These are phyloP conservation scores for Pristionchus mayeri DNA, from an alignment of 2,888 invertebrate genomes.

Conservation along the genomic window DNA sequence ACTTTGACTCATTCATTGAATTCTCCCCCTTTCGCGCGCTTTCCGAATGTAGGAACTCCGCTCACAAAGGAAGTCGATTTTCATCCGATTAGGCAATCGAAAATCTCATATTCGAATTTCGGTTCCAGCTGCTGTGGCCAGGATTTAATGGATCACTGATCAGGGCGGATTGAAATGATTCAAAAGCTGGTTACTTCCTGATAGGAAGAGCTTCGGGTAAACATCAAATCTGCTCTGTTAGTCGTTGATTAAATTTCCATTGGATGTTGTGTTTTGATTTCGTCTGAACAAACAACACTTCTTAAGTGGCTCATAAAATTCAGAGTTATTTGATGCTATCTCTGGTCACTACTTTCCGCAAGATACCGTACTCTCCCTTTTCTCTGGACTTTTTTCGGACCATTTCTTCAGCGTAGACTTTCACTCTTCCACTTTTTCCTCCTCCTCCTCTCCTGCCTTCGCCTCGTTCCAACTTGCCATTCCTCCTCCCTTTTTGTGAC, in stretches of 20 bases:
- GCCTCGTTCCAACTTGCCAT: conserved; percentile 42
- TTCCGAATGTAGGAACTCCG: not conserved
- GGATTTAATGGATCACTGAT: conserved; percentile 36
- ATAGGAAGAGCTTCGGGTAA: no score
- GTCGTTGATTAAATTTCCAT: no score
- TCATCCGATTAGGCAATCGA: conserved; percentile 2
- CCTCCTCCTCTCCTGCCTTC: not conserved
- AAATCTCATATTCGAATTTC: not conserved
- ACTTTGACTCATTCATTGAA: not conserved
- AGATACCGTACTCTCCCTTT: no score
- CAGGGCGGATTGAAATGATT: not conserved
- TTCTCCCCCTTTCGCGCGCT: conserved; percentile 10
- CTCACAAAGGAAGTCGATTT: conserved; percentile 25
- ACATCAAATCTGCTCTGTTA: no score
- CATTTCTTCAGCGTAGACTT: conserved; percentile 9
- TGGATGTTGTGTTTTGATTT: no score
- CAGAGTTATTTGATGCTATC: no score
- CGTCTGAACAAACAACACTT: no score
- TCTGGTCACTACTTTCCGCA: no score
- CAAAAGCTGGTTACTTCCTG: no score
- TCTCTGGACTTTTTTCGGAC: conserved; percentile 9
- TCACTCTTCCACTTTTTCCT: conserved; percentile 23
- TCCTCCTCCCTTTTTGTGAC: conserved; percentile 43
- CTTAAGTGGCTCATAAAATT: no score
- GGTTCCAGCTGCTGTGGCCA: conserved; percentile 15